Conservation (phyloP, 2,888 invertebrate genomes). For the Ischnus inquisitorius region DNA sequence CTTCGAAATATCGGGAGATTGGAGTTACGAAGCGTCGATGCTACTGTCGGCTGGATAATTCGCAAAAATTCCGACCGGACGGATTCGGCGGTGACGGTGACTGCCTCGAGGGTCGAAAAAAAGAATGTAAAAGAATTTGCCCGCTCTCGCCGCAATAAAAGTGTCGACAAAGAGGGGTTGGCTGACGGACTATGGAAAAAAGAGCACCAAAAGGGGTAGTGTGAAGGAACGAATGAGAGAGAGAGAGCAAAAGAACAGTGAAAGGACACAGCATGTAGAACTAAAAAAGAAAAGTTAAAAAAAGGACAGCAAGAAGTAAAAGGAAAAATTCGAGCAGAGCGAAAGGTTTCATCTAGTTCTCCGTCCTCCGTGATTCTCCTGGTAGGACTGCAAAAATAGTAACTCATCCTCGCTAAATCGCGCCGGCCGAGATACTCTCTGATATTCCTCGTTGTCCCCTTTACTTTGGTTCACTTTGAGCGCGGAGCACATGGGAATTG, state of each 20-base stretch:
- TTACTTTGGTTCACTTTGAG: slow-evolving; percentile 62
- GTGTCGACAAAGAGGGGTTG: slow-evolving; percentile 74
- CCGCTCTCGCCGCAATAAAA: slow-evolving; percentile 73
- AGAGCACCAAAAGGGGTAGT: slow-evolving; percentile 34
- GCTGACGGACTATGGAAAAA: slow-evolving; percentile 40
- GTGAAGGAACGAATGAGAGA: neutral
- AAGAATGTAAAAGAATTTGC: slow-evolving; percentile 46
- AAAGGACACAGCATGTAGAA: slow-evolving; percentile 48
- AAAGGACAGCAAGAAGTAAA: slow-evolving; percentile 5
- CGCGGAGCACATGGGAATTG: slow-evolving; percentile 24
- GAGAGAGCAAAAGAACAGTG: slow-evolving; percentile 38
- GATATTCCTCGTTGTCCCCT: slow-evolving; percentile 53
- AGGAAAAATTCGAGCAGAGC: slow-evolving; percentile 36
- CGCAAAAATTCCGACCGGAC: slow-evolving; percentile 58
- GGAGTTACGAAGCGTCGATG: slow-evolving; percentile 30
- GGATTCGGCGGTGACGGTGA: slow-evolving; percentile 40
- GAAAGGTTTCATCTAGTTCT: slow-evolving; percentile 57
- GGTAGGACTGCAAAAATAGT: slow-evolving; percentile 56
- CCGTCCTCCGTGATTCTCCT: slow-evolving; percentile 53
- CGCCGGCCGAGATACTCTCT: slow-evolving; percentile 48
- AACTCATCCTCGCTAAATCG: slow-evolving; percentile 65
- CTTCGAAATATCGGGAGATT: slow-evolving; percentile 61
- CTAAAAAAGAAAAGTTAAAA: slow-evolving; percentile 28
- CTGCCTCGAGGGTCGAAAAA: slow-evolving; percentile 46
- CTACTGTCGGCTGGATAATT: slow-evolving; percentile 63